Percentiles rank a stretch among this genome's conserved stretches.
phyloP scores from a whole-genome alignment of 2,888 invertebrate genomes.

The Drosophila fungiperda region DNA sequence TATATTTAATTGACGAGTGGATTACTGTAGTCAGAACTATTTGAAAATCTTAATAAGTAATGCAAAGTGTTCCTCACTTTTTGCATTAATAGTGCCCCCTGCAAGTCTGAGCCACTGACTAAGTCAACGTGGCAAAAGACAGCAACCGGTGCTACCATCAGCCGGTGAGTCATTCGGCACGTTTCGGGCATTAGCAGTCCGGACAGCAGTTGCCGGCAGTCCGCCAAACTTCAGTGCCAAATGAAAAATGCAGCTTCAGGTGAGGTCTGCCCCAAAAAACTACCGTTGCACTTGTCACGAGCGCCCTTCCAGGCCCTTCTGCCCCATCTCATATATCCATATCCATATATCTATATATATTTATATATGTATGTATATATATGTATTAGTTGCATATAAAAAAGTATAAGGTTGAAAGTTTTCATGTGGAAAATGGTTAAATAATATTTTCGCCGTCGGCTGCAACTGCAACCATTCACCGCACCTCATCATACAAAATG shows the following conservation, averaged over 20 bases:
- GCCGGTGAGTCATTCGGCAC: constrained; percentile 52
- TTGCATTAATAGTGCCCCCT: not conserved
- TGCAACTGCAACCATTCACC: constrained; percentile 52
- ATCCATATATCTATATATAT: constrained; percentile 7
- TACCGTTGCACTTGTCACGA: constrained; percentile 59
- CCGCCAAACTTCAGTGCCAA: constrained; percentile 57
- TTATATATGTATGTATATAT: constrained; percentile 5
- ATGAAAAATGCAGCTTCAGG: constrained; percentile 68
- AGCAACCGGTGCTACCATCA: constrained; percentile 25
- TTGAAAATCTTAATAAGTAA: constrained; percentile 1
- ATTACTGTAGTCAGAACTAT: not conserved
- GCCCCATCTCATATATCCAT: constrained; percentile 3
- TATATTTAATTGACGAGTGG: constrained; percentile 28
- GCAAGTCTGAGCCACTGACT: constrained; percentile 30
- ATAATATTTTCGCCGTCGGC: constrained; percentile 54
- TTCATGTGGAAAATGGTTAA: constrained; percentile 59
- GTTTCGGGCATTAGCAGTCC: constrained; percentile 75
- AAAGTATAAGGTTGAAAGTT: constrained; percentile 35
- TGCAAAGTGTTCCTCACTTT: not conserved
- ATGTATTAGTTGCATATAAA: constrained; percentile 11
- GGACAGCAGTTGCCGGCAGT: constrained; percentile 32
- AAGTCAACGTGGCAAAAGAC: constrained; percentile 4
- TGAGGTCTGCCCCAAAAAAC: constrained; percentile 60
- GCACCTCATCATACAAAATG: constrained; percentile 27
- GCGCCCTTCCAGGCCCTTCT: constrained; percentile 31